Conservation (phyloP, 2,113 vertebrate genomes). For the Dendropsophus ebraccatus region DNA sequence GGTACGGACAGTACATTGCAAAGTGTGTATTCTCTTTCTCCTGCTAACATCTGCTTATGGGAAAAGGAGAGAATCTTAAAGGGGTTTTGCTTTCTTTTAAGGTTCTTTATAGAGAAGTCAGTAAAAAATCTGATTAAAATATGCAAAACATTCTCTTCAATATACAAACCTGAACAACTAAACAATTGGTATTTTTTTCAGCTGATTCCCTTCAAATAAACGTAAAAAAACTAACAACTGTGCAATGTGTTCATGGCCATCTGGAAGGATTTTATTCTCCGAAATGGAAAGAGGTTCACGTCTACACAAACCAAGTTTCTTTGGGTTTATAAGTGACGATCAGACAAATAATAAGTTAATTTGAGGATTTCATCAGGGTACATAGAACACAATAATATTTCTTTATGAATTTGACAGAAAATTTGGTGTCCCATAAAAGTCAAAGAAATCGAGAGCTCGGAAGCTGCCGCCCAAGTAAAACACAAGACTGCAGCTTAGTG, state of each 20-base stretch:
- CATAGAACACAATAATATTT: background rate
- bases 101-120: no score
- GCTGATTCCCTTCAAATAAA: background rate
- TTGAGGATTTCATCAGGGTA: background rate
- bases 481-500: background rate
- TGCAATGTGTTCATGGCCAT: background rate
- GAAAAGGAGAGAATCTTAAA: no score
- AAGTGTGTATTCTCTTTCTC: no score
- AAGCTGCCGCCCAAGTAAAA: slow-evolving; percentile 1
- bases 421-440: background rate
- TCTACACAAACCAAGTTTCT: background rate
- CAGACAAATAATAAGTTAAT: background rate
- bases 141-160: background rate
- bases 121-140: no score
- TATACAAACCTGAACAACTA: no score
- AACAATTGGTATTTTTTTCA: no score
- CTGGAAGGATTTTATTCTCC: background rate
- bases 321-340: background rate
- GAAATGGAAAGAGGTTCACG: background rate
- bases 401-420: background rate
- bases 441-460: background rate
- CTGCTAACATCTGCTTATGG: no score
- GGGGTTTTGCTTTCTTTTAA: no score
- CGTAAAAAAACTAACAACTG: background rate
- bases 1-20: no score